These are phyloP conservation scores for Raillietiella orientalis DNA, from an alignment of 2,888 invertebrate species.

Conservation along the genomic window DNA sequence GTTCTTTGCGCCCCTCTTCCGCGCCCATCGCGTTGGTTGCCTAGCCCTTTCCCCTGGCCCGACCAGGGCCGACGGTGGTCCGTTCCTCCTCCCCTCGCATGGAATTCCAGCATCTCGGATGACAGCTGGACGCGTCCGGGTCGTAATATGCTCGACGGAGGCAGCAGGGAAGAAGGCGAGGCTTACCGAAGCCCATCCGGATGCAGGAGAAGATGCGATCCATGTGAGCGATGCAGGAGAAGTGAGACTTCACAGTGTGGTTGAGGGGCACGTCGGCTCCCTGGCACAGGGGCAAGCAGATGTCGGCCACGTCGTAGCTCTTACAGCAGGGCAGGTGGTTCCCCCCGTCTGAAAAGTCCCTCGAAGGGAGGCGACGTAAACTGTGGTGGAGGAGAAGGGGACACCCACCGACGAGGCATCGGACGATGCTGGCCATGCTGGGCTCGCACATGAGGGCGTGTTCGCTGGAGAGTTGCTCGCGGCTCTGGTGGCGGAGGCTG, in stretches of 20 bases:
- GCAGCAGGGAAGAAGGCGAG: too few relatives aligned
- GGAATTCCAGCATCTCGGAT: too few relatives aligned
- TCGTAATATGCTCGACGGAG: too few relatives aligned
- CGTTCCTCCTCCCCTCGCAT: too few relatives aligned
- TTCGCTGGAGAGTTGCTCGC: too few relatives aligned
- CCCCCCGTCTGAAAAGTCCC: conserved; percentile 27
- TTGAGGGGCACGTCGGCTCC: conserved; percentile 56
- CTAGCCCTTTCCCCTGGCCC: too few relatives aligned
- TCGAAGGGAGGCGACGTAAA: neutral
- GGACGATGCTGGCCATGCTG: conserved; percentile 42
- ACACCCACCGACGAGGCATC: conserved; percentile 16
- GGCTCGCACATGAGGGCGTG: conserved; percentile 43
- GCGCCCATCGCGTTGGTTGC: too few relatives aligned
- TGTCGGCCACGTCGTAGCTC: conserved; percentile 41
- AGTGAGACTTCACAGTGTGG: conserved; percentile 46
- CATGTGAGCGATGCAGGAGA: conserved; percentile 49
- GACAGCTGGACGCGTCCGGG: too few relatives aligned
- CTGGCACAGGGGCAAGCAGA: conserved; percentile 51
- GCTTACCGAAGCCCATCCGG: conserved; percentile 36
- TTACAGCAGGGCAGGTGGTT: conserved; percentile 60
- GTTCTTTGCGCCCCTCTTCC: too few relatives aligned
- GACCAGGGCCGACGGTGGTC: too few relatives aligned
- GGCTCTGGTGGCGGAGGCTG: conserved; percentile 39
- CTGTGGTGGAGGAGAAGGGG: neutral
- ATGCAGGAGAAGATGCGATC: conserved; percentile 50